Conservation (phyloP, 2,113 vertebrate species). For the Peromyscus polionotus region DNA sequence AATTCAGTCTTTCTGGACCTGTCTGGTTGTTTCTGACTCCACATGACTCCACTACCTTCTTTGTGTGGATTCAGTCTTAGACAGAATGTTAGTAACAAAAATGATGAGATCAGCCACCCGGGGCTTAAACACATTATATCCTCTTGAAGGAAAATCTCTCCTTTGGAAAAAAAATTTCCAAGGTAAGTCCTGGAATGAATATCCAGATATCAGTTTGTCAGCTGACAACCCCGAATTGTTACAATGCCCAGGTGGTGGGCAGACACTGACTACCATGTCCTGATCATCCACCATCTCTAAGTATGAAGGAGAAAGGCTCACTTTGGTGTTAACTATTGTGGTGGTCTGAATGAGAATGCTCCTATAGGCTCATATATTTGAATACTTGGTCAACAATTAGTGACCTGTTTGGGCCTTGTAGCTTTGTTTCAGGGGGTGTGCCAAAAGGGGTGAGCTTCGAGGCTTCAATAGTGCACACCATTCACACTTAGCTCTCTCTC, state of each 20-base stretch:
- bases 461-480: neutral
- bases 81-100: neutral
- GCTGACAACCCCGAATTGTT: neutral
- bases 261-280: accelerated
- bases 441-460: neutral
- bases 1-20: neutral
- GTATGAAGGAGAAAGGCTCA: neutral
- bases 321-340: neutral
- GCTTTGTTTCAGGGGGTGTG: neutral
- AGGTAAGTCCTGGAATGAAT: neutral
- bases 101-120: neutral
- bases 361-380: neutral
- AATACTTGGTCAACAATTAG: neutral
- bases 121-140: neutral
- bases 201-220: neutral
- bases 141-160: neutral
- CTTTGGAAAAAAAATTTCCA: neutral
- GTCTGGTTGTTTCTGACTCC: neutral
- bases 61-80: neutral
- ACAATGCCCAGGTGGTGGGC: neutral
- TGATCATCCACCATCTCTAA: neutral
- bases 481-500: neutral
- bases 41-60: neutral
- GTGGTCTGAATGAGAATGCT: neutral
- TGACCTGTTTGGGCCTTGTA: neutral